Conservation (phyloP, 1,140 invertebrate genomes). For the Achroia grisella region DNA sequence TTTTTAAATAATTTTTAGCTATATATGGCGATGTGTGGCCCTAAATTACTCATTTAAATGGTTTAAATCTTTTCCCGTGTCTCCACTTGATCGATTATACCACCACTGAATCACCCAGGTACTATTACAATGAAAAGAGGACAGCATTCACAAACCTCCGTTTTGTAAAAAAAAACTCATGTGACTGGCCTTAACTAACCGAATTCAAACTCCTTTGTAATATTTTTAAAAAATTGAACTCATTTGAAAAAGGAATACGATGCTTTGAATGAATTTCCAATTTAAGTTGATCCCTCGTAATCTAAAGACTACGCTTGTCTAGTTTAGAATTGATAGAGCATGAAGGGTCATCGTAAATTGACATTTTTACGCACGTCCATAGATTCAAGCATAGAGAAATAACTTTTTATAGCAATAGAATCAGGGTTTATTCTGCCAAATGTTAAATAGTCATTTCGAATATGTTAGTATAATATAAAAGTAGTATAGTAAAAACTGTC, state of each 20-base stretch:
- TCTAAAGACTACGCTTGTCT: too few relatives aligned
- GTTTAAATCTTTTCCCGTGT: too few relatives aligned
- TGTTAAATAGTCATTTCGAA: too few relatives aligned
- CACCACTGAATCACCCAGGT: not conserved
- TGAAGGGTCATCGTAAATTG: not conserved
- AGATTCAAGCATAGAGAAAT: not conserved
- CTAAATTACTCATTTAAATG: too few relatives aligned
- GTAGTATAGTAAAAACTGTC: too few relatives aligned
- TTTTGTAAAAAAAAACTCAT: slow-evolving; percentile 6
- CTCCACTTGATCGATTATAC: not conserved
- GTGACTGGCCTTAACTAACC: slow-evolving; percentile 11
- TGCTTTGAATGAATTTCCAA: not conserved
- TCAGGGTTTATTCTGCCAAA: too few relatives aligned
- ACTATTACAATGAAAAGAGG: slow-evolving; percentile 3
- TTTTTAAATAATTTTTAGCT: too few relatives aligned
- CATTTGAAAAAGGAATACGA: not conserved
- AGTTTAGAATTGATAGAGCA: too few relatives aligned
- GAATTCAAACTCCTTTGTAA: slow-evolving; percentile 9
- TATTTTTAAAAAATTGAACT: slow-evolving; percentile 3
- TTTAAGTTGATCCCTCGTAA: not conserved
- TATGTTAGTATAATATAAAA: too few relatives aligned
- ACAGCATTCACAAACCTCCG: slow-evolving; percentile 1
- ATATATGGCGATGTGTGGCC: not conserved
- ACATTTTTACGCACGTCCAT: slow-evolving; percentile 1
- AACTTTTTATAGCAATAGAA: not conserved